These are phyloP conservation scores for Crossaster papposus DNA, from an alignment of 53 echinoderm and acorn worm species.

Conservation along the genomic window DNA sequence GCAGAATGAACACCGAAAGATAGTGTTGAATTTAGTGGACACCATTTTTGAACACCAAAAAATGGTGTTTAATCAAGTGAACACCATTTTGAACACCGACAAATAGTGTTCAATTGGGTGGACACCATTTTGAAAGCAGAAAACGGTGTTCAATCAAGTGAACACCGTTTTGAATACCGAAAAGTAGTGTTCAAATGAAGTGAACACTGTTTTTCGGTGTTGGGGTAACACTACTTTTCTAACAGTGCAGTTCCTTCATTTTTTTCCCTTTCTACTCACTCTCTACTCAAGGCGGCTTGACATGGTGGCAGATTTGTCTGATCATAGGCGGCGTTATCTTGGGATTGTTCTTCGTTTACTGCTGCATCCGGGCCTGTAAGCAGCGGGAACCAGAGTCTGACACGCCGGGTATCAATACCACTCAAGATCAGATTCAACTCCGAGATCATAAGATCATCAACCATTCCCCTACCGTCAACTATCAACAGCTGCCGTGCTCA, in stretches of 20 bases:
- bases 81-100: too few relatives aligned
- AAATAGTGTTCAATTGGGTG: too few relatives aligned
- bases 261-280: background rate
- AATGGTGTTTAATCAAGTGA: too few relatives aligned
- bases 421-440: conserved; percentile 17
- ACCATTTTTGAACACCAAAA: too few relatives aligned
- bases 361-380: background rate
- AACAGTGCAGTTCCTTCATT: background rate
- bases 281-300: background rate
- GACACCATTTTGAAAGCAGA: too few relatives aligned
- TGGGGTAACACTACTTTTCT: too few relatives aligned
- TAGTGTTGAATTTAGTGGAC: too few relatives aligned
- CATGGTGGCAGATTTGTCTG: conserved; percentile 43
- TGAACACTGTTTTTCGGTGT: too few relatives aligned
- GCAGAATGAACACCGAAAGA: too few relatives aligned
- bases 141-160: too few relatives aligned
- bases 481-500: background rate
- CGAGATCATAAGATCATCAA: conserved; percentile 27
- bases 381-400: conserved; percentile 30
- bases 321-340: conserved; percentile 14
- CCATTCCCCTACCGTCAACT: background rate
- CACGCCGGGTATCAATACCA: conserved; percentile 26
- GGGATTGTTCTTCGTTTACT: background rate
- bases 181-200: too few relatives aligned
- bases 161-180: too few relatives aligned